A percentile compares a stretch with the other conserved stretches of the same genome.
Evolutionary conservation across 2,888 invertebrate genomes (phyloP).

Genomic region (Caenorhabditis sp.): DNA sequence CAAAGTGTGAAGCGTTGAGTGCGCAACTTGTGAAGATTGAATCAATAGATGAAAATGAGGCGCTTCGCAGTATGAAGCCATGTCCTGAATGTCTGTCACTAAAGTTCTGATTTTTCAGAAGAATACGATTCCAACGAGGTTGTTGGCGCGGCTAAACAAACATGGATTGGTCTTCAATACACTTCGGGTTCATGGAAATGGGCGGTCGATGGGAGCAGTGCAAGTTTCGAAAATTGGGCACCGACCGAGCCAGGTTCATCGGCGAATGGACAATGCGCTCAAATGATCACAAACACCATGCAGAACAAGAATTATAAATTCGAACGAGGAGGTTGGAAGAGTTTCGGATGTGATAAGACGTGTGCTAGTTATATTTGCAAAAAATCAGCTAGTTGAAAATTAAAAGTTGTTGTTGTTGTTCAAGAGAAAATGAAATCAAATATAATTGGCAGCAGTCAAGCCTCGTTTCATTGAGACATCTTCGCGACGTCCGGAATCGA

Average conservation of each 20-base stretch:
- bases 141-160: slow-evolving; percentile 12
- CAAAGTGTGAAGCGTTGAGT: slow-evolving; percentile 7
- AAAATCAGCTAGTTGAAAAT: slow-evolving; percentile 7
- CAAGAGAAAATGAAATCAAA: neutral
- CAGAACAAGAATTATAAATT: slow-evolving; percentile 19
- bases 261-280: slow-evolving; percentile 8
- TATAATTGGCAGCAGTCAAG: too few relatives aligned
- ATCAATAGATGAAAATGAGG: slow-evolving; percentile 16
- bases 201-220: slow-evolving; percentile 7
- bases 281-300: slow-evolving; percentile 27
- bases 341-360: slow-evolving; percentile 12
- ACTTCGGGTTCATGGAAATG: slow-evolving; percentile 17
- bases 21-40: slow-evolving; percentile 15
- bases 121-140: slow-evolving; percentile 18
- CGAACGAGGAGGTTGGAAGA: slow-evolving; percentile 30
- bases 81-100: too few relatives aligned
- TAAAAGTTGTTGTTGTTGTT: neutral
- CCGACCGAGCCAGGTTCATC: slow-evolving; percentile 18
- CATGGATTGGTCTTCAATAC: slow-evolving; percentile 23
- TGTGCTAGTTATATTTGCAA: slow-evolving; percentile 28
- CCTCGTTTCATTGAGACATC: neutral
- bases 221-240: slow-evolving; percentile 19
- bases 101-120: too few relatives aligned
- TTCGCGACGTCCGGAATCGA: neutral
- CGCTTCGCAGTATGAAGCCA: slow-evolving; percentile 31